These are phyloP conservation scores for Festucalex cinctus DNA, from an alignment of 2,113 vertebrate genomes.

Conservation along the genomic window DNA sequence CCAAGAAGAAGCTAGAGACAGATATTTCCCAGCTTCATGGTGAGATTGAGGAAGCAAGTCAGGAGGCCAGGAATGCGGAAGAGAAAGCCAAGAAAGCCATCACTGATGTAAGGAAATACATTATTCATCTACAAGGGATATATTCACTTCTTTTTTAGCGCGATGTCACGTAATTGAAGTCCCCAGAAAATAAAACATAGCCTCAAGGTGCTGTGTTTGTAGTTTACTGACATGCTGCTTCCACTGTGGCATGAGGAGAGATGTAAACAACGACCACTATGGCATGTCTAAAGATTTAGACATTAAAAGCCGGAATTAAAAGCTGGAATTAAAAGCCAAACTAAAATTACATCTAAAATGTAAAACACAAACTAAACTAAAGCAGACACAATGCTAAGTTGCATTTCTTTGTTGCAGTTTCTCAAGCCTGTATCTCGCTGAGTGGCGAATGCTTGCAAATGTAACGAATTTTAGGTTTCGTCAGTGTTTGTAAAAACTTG, in stretches of 20 bases:
- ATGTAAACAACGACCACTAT: too few relatives aligned
- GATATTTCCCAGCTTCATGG: conserved; percentile 38
- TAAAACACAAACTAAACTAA: neutral
- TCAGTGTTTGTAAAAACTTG: too few relatives aligned
- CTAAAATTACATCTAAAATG: too few relatives aligned
- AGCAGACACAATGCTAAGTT: too few relatives aligned
- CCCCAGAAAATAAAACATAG: neutral
- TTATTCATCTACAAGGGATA: neutral
- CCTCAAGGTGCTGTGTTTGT: neutral
- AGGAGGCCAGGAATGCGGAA: conserved; percentile 76
- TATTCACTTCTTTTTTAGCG: neutral
- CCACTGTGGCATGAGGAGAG: too few relatives aligned
- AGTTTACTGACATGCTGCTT: neutral
- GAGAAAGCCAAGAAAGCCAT: conserved; percentile 75
- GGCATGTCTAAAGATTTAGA: too few relatives aligned
- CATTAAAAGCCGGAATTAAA: too few relatives aligned
- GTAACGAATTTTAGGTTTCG: too few relatives aligned
- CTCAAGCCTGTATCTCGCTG: too few relatives aligned
- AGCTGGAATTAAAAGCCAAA: too few relatives aligned
- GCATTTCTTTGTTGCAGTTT: too few relatives aligned
- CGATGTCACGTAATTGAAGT: neutral
- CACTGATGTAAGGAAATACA: conserved; percentile 38
- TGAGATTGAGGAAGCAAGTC: conserved; percentile 49
- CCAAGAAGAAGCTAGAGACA: conserved; percentile 45
- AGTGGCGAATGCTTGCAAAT: too few relatives aligned